Percentiles rank a stretch among this genome's conserved stretches.
Conservation (phyloP, 2,888 invertebrate species). For the Ommatoiulus sabulosus region DNA sequence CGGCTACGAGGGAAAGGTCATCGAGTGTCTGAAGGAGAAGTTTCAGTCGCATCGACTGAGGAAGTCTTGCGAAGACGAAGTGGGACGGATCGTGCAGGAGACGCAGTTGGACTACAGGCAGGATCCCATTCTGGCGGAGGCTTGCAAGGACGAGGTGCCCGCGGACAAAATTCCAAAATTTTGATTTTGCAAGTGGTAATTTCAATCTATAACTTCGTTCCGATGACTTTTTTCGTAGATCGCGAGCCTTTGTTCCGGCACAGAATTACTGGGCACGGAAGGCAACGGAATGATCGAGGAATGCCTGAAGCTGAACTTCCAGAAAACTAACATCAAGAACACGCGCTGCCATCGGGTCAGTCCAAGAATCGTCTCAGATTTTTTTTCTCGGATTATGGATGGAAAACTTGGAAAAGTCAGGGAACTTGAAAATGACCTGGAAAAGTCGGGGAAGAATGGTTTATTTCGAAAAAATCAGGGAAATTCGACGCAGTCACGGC, state of each 20-base stretch:
- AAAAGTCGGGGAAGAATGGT: too few species aligned
- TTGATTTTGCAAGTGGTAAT: neutral
- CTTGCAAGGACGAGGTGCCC: conserved; percentile 77
- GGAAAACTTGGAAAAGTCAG: too few species aligned
- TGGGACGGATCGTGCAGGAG: conserved; percentile 84
- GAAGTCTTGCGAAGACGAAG: conserved; percentile 82
- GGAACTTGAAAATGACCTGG: too few species aligned
- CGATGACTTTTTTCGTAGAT: conserved; percentile 45
- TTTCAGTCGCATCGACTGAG: conserved; percentile 70
- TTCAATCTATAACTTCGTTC: neutral
- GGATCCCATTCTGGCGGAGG: conserved; percentile 85
- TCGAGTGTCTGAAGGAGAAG: conserved; percentile 61
- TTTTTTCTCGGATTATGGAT: neutral
- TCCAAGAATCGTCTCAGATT: too few species aligned
- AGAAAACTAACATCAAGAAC: conserved; percentile 77
- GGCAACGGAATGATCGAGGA: conserved; percentile 80
- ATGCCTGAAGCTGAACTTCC: conserved; percentile 80
- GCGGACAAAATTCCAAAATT: neutral
- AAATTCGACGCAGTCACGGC: too few species aligned
- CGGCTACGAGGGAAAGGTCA: conserved; percentile 84
- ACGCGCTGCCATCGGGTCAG: conserved; percentile 75
- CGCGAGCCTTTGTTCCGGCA: conserved; percentile 64
- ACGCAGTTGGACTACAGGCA: conserved; percentile 91
- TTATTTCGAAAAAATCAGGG: too few species aligned
- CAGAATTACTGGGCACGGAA: conserved; percentile 70